phyloP scores from a whole-genome alignment of 1,140 invertebrate species.

The Zeugodacus cucurbitae region DNA sequence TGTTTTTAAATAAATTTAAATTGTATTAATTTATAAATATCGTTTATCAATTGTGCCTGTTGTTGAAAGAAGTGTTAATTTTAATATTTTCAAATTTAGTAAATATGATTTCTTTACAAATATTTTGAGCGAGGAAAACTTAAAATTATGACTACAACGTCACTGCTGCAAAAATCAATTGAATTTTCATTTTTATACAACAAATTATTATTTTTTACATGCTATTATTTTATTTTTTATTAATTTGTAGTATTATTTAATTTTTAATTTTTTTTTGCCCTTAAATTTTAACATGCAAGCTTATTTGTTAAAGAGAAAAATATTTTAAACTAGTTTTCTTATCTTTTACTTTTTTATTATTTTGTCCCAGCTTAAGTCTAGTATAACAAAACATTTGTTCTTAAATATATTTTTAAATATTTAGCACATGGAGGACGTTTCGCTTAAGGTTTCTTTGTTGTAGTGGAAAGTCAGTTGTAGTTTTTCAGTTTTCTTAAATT shows the following conservation, averaged over 20 bases:
- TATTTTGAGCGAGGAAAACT: conserved; percentile 19
- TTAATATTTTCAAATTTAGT: background rate
- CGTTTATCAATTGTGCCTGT: background rate
- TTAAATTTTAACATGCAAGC: background rate
- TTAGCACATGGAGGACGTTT: conserved; percentile 66
- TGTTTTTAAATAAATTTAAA: background rate
- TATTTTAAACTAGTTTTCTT: background rate
- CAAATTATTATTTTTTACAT: background rate
- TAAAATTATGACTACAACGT: conserved; percentile 46
- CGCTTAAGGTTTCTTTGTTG: conserved; percentile 49
- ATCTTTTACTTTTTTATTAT: background rate
- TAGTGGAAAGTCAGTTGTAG: background rate
- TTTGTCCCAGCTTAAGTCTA: background rate
- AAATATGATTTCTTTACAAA: background rate
- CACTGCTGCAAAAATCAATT: conserved; percentile 36
- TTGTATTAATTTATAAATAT: background rate
- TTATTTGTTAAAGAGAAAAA: background rate
- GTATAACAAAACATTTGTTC: background rate
- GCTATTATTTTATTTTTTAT: background rate
- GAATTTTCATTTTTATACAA: conserved; percentile 5
- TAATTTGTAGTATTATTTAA: background rate
- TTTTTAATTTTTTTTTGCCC: background rate
- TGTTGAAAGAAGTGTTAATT: conserved; percentile 5
- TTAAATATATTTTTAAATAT: conserved; percentile 45
- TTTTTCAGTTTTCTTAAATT: background rate